phyloP scores from a whole-genome alignment of 2,113 vertebrate genomes.

The Tragulus kanchil region DNA sequence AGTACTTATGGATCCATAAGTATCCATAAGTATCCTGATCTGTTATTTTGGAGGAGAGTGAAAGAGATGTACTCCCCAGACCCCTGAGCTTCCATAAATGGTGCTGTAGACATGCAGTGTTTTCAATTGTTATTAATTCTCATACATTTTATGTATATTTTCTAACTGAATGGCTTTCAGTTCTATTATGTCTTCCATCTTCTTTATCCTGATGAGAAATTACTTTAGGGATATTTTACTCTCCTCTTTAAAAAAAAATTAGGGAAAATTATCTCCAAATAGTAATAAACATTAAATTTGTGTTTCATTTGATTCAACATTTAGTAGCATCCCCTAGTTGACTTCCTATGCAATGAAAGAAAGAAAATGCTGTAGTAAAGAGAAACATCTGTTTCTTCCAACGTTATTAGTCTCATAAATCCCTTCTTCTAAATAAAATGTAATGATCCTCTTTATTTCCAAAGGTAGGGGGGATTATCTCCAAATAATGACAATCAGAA shows the following conservation, averaged over 20 bases:
- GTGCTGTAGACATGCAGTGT: neutral
- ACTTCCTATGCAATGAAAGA: conserved; percentile 80
- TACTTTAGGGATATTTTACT: conserved; percentile 82
- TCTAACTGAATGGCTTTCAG: conserved; percentile 77
- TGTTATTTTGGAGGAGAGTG: conserved; percentile 25
- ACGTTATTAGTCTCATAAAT: conserved; percentile 85
- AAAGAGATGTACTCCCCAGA: neutral
- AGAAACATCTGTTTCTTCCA: conserved; percentile 88
- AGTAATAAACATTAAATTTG: conserved; percentile 83
- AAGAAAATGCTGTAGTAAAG: conserved; percentile 77
- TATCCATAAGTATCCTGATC: neutral
- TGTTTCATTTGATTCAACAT: conserved; percentile 82
- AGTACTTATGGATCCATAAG: no score
- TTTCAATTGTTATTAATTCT: conserved; percentile 66
- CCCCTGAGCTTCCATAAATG: neutral
- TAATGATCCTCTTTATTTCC: conserved; percentile 89
- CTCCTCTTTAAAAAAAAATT: conserved; percentile 82
- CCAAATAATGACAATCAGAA: conserved; percentile 86
- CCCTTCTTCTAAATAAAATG: conserved; percentile 86
- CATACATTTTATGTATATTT: conserved; percentile 70
- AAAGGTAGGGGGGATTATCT: conserved; percentile 82
- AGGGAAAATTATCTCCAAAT: conserved; percentile 86
- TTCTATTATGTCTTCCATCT: conserved; percentile 74
- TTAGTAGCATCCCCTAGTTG: conserved; percentile 84
- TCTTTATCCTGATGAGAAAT: conserved; percentile 82